Conservation (phyloP, 2,888 invertebrate species). For the Eilema depressum region DNA sequence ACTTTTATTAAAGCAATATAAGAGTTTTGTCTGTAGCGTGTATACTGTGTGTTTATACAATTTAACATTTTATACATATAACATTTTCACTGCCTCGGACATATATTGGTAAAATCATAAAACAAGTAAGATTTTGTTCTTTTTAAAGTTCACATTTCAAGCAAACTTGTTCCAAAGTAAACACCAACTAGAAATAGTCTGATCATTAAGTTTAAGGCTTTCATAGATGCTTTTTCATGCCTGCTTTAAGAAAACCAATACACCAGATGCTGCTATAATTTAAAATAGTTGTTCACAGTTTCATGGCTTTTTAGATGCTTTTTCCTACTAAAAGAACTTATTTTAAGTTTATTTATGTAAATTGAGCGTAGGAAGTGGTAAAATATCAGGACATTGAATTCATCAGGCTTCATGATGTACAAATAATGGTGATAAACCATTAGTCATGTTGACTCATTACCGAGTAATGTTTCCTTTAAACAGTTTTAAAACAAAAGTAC, state of each 20-base stretch:
- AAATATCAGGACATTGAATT: neutral
- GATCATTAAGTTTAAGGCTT: neutral
- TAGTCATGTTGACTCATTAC: conserved; percentile 6
- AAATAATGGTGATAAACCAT: neutral
- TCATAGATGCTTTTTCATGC: neutral
- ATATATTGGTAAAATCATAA: neutral
- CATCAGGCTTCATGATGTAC: neutral
- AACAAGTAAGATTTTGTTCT: neutral
- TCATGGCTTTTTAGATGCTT: no score
- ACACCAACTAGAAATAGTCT: no score
- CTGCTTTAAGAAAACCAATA: neutral
- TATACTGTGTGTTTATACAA: no score
- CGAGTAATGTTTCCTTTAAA: neutral
- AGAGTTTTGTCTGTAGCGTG: neutral
- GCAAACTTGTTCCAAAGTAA: neutral
- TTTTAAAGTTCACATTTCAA: neutral
- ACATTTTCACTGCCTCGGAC: neutral
- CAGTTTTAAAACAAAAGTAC: neutral
- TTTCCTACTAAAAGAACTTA: neutral
- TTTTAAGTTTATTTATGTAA: neutral
- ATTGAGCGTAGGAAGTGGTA: neutral
- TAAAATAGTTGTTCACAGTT: neutral
- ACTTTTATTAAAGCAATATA: neutral
- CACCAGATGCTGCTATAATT: neutral
- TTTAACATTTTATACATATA: no score